A percentile compares a stretch with the other conserved stretches of the same genome.
Conservation (phyloP, 2,113 vertebrate species). For the Porphyrio hochstetteri region DNA sequence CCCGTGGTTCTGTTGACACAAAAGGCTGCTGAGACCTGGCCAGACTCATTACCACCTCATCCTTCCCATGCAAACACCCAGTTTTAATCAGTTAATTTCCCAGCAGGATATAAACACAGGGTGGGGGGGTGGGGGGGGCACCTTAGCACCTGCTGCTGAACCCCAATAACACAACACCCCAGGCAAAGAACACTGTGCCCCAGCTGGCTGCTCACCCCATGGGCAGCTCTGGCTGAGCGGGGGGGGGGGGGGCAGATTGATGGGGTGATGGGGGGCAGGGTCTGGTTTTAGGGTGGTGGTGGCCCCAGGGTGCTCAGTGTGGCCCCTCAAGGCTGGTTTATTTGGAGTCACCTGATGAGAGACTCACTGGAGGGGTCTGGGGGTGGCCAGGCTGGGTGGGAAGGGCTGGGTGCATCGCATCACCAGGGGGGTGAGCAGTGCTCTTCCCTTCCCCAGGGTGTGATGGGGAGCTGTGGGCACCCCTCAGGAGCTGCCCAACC, state of each 20-base stretch:
- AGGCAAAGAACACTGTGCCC: neutral
- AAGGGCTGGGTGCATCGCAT: fast-evolving
- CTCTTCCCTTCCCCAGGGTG: too few species aligned
- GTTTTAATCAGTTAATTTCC: too few species aligned
- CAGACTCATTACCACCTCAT: too few species aligned
- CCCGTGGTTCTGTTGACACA: too few species aligned
- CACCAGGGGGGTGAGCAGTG: fast-evolving
- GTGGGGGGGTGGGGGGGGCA: neutral
- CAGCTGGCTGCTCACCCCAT: fast-evolving
- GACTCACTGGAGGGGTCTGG: fast-evolving
- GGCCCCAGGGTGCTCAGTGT: neutral
- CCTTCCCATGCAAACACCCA: too few species aligned
- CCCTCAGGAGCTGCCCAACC: neutral
- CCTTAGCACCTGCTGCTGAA: neutral
- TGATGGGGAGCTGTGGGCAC: neutral
- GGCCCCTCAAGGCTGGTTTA: neutral
- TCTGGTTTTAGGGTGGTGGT: fast-evolving
- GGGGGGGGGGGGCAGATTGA: neutral
- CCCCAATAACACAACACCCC: too few species aligned
- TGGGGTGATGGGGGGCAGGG: fast-evolving
- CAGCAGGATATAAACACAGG: neutral
- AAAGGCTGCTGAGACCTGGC: too few species aligned
- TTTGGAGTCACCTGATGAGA: neutral
- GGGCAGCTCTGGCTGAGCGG: fast-evolving
- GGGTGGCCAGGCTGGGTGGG: neutral